Percentiles rank a stretch among this genome's conserved stretches.
Evolutionary conservation across 2,888 invertebrate species (phyloP).

Genomic region (Plusia festucae): DNA sequence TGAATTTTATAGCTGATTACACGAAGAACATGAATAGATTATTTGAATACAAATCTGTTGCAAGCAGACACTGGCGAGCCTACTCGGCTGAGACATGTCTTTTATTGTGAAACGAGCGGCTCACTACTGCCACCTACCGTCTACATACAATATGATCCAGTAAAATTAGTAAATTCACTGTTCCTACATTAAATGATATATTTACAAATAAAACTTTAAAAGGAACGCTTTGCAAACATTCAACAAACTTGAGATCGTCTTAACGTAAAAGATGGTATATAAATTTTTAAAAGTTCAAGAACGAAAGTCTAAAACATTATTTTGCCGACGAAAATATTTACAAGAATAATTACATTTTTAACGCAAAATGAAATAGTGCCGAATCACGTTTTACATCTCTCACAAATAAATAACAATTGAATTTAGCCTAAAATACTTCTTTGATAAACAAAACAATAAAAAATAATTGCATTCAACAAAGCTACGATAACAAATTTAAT

Average conservation of each 20-base stretch:
- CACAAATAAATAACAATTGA: conserved; percentile 89
- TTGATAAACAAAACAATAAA: conserved; percentile 89
- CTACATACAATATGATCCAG: conserved; percentile 78
- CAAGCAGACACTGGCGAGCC: conserved; percentile 71
- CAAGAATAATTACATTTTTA: conserved; percentile 76
- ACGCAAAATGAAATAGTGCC: conserved; percentile 76
- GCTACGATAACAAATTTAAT: conserved; percentile 89
- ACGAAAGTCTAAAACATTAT: conserved; percentile 82
- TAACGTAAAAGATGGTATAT: conserved; percentile 88
- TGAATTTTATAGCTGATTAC: conserved; percentile 85
- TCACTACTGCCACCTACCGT: conserved; percentile 67
- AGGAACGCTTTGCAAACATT: conserved; percentile 89
- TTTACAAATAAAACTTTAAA: conserved; percentile 90
- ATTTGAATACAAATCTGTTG: conserved; percentile 80
- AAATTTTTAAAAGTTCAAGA: conserved; percentile 83
- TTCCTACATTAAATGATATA: conserved; percentile 85
- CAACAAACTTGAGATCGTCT: conserved; percentile 90
- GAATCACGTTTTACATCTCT: conserved; percentile 86
- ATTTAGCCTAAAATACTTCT: conserved; percentile 89
- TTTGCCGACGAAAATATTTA: conserved; percentile 81
- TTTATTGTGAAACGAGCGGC: conserved; percentile 66
- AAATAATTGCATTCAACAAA: conserved; percentile 89
- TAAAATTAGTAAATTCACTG: conserved; percentile 87
- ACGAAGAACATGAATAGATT: conserved; percentile 85
- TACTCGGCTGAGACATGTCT: conserved; percentile 70